Percentiles rank a stretch among this genome's conserved stretches.
phyloP scores from a whole-genome alignment of 1,140 invertebrate genomes.

The Bilobella aurantiaca region DNA sequence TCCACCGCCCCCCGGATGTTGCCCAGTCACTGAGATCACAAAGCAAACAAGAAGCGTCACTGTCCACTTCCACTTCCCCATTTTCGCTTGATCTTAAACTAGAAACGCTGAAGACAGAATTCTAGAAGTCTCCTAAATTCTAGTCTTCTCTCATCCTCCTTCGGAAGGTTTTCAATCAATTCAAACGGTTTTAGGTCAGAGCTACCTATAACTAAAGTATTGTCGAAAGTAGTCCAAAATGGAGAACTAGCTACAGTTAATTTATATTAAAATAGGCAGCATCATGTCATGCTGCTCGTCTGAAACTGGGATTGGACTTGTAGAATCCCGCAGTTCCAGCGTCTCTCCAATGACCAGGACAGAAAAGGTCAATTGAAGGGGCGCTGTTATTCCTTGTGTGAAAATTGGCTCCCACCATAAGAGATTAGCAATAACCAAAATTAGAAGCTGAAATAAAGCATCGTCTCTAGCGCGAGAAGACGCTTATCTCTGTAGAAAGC shows the following conservation, averaged over 20 bases:
- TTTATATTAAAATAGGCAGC: too few relatives aligned
- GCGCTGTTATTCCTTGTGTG: too few relatives aligned
- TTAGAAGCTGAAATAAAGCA: background rate
- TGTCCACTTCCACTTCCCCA: background rate
- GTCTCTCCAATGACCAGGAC: background rate
- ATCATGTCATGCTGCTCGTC: too few relatives aligned
- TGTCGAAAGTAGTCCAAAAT: too few relatives aligned
- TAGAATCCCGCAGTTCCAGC: background rate
- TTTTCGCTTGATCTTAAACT: background rate
- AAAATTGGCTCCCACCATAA: background rate
- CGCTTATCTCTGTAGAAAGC: background rate
- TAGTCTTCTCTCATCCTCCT: background rate
- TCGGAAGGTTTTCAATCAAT: too few relatives aligned
- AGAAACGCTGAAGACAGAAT: too few relatives aligned
- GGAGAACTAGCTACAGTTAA: too few relatives aligned
- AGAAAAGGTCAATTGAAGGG: background rate
- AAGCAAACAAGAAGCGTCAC: background rate
- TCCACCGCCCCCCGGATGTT: slow-evolving; percentile 1
- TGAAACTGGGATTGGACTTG: background rate
- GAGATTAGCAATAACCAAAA: slow-evolving; percentile 6
- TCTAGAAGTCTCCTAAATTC: background rate
- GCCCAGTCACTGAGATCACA: slow-evolving; percentile 6
- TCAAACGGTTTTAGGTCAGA: too few relatives aligned
- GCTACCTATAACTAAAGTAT: too few relatives aligned
- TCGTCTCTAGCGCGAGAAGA: background rate